phyloP scores from a whole-genome alignment of 2,113 vertebrate species.

The Chaetodon auriga region DNA sequence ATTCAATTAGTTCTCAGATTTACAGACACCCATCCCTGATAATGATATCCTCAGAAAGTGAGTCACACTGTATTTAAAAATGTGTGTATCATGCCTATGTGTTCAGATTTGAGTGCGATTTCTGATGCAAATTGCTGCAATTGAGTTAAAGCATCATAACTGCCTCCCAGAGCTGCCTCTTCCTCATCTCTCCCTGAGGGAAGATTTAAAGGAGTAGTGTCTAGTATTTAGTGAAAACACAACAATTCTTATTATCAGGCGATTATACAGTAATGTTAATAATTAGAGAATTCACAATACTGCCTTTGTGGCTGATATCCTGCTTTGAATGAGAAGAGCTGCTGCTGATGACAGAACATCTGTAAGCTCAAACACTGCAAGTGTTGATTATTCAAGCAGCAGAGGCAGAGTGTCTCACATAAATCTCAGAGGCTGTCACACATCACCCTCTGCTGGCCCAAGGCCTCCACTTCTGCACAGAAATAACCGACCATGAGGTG shows the following conservation, averaged over 20 bases:
- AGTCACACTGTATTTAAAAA: neutral
- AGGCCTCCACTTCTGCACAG: neutral
- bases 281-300: too few relatives aligned
- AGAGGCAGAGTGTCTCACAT: neutral
- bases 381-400: neutral
- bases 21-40: neutral
- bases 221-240: too few relatives aligned
- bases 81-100: neutral
- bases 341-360: conserved; percentile 1
- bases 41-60: neutral
- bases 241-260: too few relatives aligned
- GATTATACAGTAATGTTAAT: too few relatives aligned
- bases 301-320: neutral
- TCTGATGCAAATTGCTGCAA: neutral
- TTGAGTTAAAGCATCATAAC: too few relatives aligned
- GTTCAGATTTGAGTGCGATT: neutral
- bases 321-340: neutral
- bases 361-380: neutral
- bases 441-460: conserved; percentile 71
- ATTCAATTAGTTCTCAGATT: neutral
- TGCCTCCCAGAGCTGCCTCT: too few relatives aligned
- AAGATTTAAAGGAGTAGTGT: too few relatives aligned
- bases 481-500: neutral
- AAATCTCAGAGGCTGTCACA: neutral
- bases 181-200: too few relatives aligned